These are phyloP conservation scores for Harpagifer antarcticus DNA, from an alignment of 2,797 vertebrate genomes.

Conservation along the genomic window DNA sequence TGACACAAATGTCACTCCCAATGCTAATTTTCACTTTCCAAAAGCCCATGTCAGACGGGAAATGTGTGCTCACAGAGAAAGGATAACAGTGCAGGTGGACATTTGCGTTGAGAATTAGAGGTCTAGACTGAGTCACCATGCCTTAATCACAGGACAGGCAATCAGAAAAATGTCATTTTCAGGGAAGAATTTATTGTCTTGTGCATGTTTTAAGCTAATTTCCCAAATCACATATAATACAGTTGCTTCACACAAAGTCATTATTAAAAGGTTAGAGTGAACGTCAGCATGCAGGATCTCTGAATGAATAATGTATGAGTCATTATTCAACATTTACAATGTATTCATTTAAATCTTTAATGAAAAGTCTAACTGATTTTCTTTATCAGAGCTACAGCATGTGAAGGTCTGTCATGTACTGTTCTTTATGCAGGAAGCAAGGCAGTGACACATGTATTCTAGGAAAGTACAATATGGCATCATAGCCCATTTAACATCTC, in stretches of 20 bases:
- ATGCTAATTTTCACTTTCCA: background rate
- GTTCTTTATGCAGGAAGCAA: slow-evolving; percentile 12
- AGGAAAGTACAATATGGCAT: slow-evolving; percentile 15
- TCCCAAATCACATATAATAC: no score
- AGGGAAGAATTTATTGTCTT: background rate
- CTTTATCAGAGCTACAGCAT: background rate
- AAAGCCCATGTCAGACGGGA: background rate
- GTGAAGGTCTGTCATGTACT: slow-evolving; percentile 1
- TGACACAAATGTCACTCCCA: background rate
- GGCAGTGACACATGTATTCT: slow-evolving; percentile 32
- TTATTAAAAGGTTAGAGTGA: background rate
- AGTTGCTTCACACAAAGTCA: no score
- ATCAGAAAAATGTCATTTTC: background rate
- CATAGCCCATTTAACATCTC: slow-evolving; percentile 35
- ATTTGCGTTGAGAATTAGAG: background rate
- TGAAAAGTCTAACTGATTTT: background rate
- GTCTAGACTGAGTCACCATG: background rate
- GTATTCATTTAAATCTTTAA: background rate
- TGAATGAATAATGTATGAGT: background rate
- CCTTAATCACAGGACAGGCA: background rate
- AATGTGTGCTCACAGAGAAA: no score
- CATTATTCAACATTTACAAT: slow-evolving; percentile 1
- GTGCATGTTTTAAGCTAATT: no score
- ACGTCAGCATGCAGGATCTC: background rate
- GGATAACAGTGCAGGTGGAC: no score